These are phyloP conservation scores for Callopanchax toddi DNA, from an alignment of 2,113 vertebrate species.

Conservation along the genomic window DNA sequence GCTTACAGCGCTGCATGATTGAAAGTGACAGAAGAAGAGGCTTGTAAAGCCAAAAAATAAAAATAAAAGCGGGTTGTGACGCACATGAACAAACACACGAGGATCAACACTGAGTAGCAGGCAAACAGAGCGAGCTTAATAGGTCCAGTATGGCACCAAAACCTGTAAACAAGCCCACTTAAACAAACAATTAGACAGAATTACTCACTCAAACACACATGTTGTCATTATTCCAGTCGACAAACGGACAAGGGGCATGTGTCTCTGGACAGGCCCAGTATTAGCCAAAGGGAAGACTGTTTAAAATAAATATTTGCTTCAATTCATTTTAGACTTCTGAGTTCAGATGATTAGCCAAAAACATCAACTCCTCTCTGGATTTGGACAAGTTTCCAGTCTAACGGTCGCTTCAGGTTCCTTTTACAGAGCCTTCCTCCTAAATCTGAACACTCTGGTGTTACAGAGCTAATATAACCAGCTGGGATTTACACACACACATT, in stretches of 20 bases:
- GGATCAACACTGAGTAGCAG: slow-evolving; percentile 32
- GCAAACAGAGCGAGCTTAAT: slow-evolving; percentile 51
- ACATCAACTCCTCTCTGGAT: no score
- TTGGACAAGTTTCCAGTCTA: no score
- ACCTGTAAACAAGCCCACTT: slow-evolving; percentile 52
- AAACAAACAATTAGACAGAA: slow-evolving; percentile 58
- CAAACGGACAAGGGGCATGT: slow-evolving; percentile 15
- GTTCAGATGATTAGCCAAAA: no score
- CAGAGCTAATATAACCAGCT: no score
- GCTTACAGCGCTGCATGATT: slow-evolving; percentile 59
- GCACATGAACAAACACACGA: slow-evolving; percentile 42
- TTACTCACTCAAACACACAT: slow-evolving; percentile 32
- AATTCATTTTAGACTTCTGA: no score
- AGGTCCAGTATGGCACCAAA: slow-evolving; percentile 47
- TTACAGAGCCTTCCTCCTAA: no score
- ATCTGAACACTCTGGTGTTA: no score
- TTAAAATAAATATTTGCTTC: no score
- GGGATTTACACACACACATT: no score
- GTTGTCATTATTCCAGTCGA: slow-evolving; percentile 7
- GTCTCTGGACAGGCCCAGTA: slow-evolving; percentile 2
- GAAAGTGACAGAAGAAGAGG: slow-evolving; percentile 63
- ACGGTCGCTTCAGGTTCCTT: no score
- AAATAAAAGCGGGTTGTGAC: slow-evolving; percentile 56
- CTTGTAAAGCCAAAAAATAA: slow-evolving; percentile 45
- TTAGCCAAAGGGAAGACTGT: no score